A percentile compares a stretch with the other conserved stretches of the same genome.
Evolutionary conservation across 2,888 invertebrate genomes (phyloP).

Genomic region (Crossocerus cetratus): DNA sequence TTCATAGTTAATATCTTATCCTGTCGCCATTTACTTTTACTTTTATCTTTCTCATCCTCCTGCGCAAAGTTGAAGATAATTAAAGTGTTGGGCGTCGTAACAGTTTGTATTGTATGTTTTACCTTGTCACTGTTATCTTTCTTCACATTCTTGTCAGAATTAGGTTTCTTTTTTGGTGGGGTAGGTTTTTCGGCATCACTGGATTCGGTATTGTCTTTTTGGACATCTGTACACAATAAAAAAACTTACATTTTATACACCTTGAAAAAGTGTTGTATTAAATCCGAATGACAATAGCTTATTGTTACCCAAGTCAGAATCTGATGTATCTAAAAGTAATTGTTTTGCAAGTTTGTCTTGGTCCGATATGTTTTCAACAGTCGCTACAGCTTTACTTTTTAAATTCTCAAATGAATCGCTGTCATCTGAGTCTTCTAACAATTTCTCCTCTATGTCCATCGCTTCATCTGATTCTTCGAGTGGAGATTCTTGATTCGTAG

Average conservation of each 20-base stretch:
- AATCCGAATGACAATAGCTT: background rate
- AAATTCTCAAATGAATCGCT: background rate
- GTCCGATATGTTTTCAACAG: conserved; percentile 36
- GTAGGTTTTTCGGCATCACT: conserved; percentile 14
- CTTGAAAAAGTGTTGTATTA: background rate
- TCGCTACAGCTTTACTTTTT: conserved; percentile 15
- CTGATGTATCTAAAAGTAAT: conserved; percentile 42
- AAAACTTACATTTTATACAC: background rate
- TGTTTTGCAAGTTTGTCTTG: conserved; percentile 46
- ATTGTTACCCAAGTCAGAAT: conserved; percentile 44
- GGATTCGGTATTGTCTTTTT: conserved; percentile 6
- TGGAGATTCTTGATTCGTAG: background rate
- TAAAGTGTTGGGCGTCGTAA: background rate
- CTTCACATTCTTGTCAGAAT: conserved; percentile 15
- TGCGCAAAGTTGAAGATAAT: conserved; percentile 13
- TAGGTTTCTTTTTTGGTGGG: background rate
- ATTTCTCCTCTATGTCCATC: conserved; percentile 19
- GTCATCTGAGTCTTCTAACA: background rate
- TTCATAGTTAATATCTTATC: conserved; percentile 64
- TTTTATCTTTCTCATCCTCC: conserved; percentile 28
- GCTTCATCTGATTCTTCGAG: conserved; percentile 37
- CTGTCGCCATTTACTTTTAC: conserved; percentile 61
- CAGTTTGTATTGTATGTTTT: conserved; percentile 8
- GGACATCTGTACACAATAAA: conserved; percentile 3
- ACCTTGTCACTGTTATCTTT: conserved; percentile 19